phyloP scores from a whole-genome alignment of 2,797 vertebrate species.

The Hippocampus kuda region DNA sequence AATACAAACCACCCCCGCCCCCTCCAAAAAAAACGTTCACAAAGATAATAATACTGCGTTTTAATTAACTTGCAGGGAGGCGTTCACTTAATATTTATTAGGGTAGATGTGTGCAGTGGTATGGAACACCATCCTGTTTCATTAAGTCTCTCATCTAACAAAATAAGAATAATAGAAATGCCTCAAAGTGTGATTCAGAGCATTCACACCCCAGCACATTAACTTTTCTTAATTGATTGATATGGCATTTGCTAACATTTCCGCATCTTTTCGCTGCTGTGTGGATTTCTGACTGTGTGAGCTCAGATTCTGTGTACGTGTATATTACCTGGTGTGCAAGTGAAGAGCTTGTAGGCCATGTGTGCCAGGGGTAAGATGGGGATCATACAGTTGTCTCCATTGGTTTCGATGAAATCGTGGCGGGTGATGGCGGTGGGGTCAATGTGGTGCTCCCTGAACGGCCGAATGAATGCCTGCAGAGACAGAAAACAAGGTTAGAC shows the following conservation, averaged over 20 bases:
- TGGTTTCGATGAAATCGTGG: slow-evolving; percentile 94
- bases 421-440: slow-evolving; percentile 92
- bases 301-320: not conserved
- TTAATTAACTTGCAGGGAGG: too few relatives aligned
- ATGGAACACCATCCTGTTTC: not conserved
- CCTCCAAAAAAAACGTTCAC: too few relatives aligned
- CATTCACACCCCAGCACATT: not conserved
- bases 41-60: too few relatives aligned
- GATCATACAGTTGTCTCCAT: slow-evolving; percentile 94
- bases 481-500: not conserved
- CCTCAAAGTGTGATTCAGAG: not conserved
- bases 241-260: not conserved
- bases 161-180: not conserved
- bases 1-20: not conserved
- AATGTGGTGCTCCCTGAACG: slow-evolving; percentile 93
- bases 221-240: too few relatives aligned
- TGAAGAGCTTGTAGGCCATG: slow-evolving; percentile 84
- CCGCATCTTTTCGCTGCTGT: not conserved
- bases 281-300: not conserved
- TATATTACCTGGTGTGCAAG: slow-evolving; percentile 71
- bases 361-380: slow-evolving; percentile 79
- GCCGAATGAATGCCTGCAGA: slow-evolving; percentile 89
- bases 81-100: too few relatives aligned
- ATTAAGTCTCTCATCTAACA: not conserved
- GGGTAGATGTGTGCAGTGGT: too few relatives aligned